Evolutionary conservation across 1,140 invertebrate species (phyloP), one percentile per base, ranked within the genome.

Genomic region (Phymorhynchus buccinoides): DNA sequence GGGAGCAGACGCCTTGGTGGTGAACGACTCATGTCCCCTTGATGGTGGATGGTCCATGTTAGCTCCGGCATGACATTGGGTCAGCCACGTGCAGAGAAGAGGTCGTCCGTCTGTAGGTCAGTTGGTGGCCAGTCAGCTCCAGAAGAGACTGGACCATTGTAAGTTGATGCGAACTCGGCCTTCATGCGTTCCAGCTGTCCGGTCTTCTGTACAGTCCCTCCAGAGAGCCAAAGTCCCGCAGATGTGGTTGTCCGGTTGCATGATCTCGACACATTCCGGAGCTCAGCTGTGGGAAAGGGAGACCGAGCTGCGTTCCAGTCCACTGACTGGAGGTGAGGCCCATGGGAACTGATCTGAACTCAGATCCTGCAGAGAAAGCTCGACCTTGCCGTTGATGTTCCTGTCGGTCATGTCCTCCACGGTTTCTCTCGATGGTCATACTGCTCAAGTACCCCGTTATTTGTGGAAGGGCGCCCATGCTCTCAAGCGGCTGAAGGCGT

Each of bases 11-110:
- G 32, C 32, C 32, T 35, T 75, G 71, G 71, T 75, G 41, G 56
- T 86, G 44, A 89, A 87, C 80, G 35, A 3, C 56, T 42, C 16
- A 44, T 4, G n/a, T 80, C 16, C 18, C 86, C 88, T 1, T 82
- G 87, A 27, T 82, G 79, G 42, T 84, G 41, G 1, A 88, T 9
- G 9, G 83, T 80, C 27, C 82, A 27, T 7, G 78, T 83, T 3
- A 86, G 37, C 32, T 75, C 71, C 9, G 32, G 32, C 32, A 41
- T 7, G 16, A 12, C 32, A n/a, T 4, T 30, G 32, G 71, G 71
- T 75, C 71, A 35, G 71, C n/a, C 71, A 75, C 16, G 32, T 35
- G 14, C 32, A 75, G 22, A 6, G 71, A 75, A n/a, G 62, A 66
- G 18, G 22, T 30, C 71, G 39, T 30, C 32, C 71, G 71, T 7